Base-by-base conservation (phyloP, 1,140 invertebrate genomes). In the Neodiprion virginianus region DNA sequence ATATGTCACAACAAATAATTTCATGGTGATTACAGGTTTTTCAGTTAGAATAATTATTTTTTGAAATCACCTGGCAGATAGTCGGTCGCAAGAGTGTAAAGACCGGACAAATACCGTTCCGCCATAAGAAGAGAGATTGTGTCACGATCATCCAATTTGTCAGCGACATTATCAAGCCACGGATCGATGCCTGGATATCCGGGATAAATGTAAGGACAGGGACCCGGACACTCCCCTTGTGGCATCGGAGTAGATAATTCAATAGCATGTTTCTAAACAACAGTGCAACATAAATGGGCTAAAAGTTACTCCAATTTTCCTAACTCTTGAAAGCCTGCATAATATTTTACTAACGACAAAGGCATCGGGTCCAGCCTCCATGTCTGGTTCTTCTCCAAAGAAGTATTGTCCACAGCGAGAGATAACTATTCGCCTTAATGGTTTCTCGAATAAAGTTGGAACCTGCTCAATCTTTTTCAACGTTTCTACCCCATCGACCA, bases 401-500 rank as follows among this genome's bases (percentile, higher is more conserved):
- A 8, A 67, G 47, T 79, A 82, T 77, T 88, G 84, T 14, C 86
- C 85, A 72, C 82, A 84, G 69, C 80, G 75, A 9, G 79, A 78
- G 68, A 92, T 90, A 47, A 75, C 75, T 49, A 91, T 88, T 68
- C 84, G 72, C 68, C 76, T 71, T 65, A 74, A 79, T 9, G 91
- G 91, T 7, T 82, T 83, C 83, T 92, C 88, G 74, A 90, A 89
- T 77, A 82, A 86, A 1, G 89, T 90, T 5, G 86, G 79, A 1
- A 89, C 82, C 4, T 85, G 79, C 83, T 91, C 90, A 28, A 91
- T 89, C 72, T 74, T 77, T 40, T 85, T 79, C 17, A 92, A 80
- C 50, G 90, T 87, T 48, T 86, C 79, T 70, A 88, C 87, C 9
- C 91, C 90, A 40, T 91, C 89, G 48, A 92, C 83, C 1, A 92